Evolutionary conservation across 2,888 invertebrate genomes (phyloP).

Genomic region (Polydrusus tereticollis): DNA sequence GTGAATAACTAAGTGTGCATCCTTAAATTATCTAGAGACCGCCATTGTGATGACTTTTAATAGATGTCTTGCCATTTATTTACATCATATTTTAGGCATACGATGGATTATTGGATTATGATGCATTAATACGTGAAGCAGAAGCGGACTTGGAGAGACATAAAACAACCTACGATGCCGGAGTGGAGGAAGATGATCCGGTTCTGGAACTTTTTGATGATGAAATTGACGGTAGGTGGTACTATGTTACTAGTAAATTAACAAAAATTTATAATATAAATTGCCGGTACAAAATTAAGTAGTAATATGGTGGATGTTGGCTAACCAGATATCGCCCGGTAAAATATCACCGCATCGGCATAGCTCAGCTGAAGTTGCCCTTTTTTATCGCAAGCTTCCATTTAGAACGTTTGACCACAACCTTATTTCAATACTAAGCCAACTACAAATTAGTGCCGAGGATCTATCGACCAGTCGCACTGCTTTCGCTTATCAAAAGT

Average conservation of each 20-base stretch:
- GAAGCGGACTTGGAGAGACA: constrained; percentile 28
- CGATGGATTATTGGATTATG: constrained; percentile 13
- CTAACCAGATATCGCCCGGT: no score
- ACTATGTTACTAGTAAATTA: not conserved
- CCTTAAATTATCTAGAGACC: not conserved
- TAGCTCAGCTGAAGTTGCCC: no score
- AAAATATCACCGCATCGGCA: no score
- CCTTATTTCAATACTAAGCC: no score
- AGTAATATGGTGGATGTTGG: no score
- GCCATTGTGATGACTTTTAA: not conserved
- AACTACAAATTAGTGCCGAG: no score
- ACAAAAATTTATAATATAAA: not conserved
- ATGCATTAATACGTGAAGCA: constrained; percentile 29
- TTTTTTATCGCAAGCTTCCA: no score
- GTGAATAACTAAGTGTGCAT: no score
- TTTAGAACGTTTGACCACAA: no score
- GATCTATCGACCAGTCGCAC: no score
- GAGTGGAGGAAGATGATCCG: constrained; percentile 38
- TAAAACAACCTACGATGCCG: constrained; percentile 26
- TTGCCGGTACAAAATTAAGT: not conserved
- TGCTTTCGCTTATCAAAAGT: no score
- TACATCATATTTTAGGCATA: not conserved
- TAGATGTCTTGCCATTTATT: not conserved
- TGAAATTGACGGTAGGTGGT: constrained; percentile 24
- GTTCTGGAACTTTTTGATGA: constrained; percentile 35